Evolutionary conservation across 2,888 invertebrate genomes (phyloP), one percentile per base, ranked within the genome.

Genomic region (Calliphora vomitoria): DNA sequence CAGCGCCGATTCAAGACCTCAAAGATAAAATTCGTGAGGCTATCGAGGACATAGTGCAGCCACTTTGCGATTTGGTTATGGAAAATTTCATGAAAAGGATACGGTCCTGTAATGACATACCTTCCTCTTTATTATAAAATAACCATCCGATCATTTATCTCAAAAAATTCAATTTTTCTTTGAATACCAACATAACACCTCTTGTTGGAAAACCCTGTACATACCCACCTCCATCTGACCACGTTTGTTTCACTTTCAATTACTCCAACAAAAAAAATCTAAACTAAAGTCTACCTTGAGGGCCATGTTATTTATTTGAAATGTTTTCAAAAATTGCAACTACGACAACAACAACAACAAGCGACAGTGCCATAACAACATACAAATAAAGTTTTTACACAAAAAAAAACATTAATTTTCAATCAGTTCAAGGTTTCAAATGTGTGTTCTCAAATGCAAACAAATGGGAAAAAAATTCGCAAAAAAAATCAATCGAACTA

Each of bases 361-460:
- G 3, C 44, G 11, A 44, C 44, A 8, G 6, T 1, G 1, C 5
- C n/a, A 11, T 13, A 44, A 50, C 44, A 10, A 44, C 11, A 44
- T 47, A 8, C 35, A 15, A 47, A 75, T 20, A 75, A 8, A 47
- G n/a, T 62, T 47, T 50, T 62, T 44, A 13, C 13, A 62, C 20
- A 47, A 31, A 13, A 41, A 20, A 82, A 82, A 18, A 69, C 55
- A 82, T 82, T 81, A 82, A 58, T 87, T 87, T 87, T 20, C 71
- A 84, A 87, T 84, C 78, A 66, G 81, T 87, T 84, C 84, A 87
- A 87, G 87, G 87, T 74, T 87, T 80, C 44, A 25, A 78, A 72
- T 41, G 60, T 15, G 20, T 15, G 15, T 53, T 18, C 18, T 35
- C n/a, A 62, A 79, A 74, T 35, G 55, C 72, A 72, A 78, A 72